Conservation (phyloP, 2,888 invertebrate genomes). For the Leptinotarsa rubiginosa region DNA sequence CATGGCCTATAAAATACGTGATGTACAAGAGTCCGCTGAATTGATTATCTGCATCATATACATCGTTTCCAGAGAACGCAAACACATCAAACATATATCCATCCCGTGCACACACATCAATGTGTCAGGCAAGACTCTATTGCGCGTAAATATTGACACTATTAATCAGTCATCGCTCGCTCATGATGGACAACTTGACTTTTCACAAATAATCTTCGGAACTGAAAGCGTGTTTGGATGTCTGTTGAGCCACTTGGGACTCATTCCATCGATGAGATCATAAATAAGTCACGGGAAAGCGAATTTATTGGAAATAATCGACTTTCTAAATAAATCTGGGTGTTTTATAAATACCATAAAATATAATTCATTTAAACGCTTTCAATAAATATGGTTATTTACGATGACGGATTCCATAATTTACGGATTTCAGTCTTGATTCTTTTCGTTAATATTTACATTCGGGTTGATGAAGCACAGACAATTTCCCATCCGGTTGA, state of each 20-base stretch:
- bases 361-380: slow-evolving; percentile 59
- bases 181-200: slow-evolving; percentile 58
- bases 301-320: slow-evolving; percentile 56
- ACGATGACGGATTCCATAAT: slow-evolving; percentile 56
- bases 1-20: too few relatives aligned
- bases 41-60: slow-evolving; percentile 14
- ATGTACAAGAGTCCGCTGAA: neutral
- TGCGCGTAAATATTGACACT: slow-evolving; percentile 65
- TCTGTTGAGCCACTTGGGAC: slow-evolving; percentile 50
- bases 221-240: slow-evolving; percentile 43
- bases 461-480: slow-evolving; percentile 47
- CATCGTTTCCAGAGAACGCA: slow-evolving; percentile 16
- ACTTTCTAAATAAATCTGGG: slow-evolving; percentile 58
- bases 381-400: slow-evolving; percentile 58
- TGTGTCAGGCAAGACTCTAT: slow-evolving; percentile 58
- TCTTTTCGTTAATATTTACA: slow-evolving; percentile 48
- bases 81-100: slow-evolving; percentile 43
- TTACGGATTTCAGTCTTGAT: slow-evolving; percentile 47
- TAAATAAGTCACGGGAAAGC: slow-evolving; percentile 55
- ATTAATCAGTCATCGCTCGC: slow-evolving; percentile 62
- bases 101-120: slow-evolving; percentile 60
- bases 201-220: slow-evolving; percentile 56
- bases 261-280: slow-evolving; percentile 55
- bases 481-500: slow-evolving; percentile 36
- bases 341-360: slow-evolving; percentile 59